phyloP scores from a whole-genome alignment of 2,113 vertebrate genomes.

The Etia nguti region DNA sequence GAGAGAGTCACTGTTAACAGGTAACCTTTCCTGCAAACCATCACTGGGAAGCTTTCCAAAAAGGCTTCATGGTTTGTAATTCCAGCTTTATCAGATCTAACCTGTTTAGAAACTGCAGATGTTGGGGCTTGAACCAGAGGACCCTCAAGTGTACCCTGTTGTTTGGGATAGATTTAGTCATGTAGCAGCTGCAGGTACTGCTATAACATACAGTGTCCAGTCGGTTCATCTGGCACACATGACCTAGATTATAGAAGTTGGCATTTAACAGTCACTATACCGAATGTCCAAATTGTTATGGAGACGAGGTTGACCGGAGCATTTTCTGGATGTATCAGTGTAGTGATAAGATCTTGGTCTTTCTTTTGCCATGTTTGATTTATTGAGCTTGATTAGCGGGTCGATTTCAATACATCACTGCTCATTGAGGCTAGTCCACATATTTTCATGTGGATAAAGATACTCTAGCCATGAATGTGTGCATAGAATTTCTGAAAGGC shows the following conservation, averaged over 20 bases:
- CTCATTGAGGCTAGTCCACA: neutral
- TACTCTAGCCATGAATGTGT: neutral
- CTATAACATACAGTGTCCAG: neutral
- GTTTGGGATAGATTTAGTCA: accelerated
- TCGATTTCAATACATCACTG: neutral
- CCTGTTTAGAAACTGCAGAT: neutral
- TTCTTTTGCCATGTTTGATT: neutral
- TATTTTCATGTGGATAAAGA: neutral
- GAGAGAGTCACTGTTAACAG: neutral
- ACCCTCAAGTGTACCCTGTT: too few species aligned
- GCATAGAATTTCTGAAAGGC: neutral
- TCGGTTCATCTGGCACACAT: neutral
- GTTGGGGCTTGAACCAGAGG: too few species aligned
- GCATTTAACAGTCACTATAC: neutral
- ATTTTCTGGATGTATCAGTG: too few species aligned
- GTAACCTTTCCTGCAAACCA: neutral
- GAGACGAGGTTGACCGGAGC: neutral
- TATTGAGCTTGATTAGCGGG: neutral
- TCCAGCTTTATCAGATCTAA: neutral
- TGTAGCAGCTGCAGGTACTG: neutral
- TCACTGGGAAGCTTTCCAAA: neutral
- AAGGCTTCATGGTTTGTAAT: neutral
- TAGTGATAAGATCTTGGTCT: neutral
- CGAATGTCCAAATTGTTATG: neutral
- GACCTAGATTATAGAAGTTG: neutral